These are phyloP conservation scores for Laspeyria flexula DNA, from an alignment of 2,888 invertebrate species.

Conservation along the genomic window DNA sequence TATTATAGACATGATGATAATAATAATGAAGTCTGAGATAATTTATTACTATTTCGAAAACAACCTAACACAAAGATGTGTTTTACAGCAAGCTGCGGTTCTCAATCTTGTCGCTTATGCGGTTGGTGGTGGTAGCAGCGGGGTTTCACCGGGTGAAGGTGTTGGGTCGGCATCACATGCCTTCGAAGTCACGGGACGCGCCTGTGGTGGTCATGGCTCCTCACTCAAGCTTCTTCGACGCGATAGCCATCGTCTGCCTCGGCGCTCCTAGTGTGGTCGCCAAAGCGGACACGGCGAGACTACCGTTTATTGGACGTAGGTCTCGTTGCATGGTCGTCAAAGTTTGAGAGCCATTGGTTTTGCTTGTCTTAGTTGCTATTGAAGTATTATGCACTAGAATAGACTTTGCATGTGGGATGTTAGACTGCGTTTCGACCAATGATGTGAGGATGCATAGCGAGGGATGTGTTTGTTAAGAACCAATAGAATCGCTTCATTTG, in stretches of 20 bases:
- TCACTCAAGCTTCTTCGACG: slow-evolving; percentile 96
- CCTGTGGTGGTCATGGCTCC: slow-evolving; percentile 95
- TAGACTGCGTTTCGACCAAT: too few relatives aligned
- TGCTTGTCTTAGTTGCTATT: slow-evolving; percentile 15
- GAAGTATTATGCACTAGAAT: too few relatives aligned
- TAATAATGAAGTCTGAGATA: too few relatives aligned
- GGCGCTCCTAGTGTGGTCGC: slow-evolving; percentile 96
- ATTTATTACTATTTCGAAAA: slow-evolving; percentile 17
- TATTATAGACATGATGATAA: too few relatives aligned
- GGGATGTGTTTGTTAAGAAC: too few relatives aligned
- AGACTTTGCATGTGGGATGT: too few relatives aligned
- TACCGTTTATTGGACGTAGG: slow-evolving; percentile 97
- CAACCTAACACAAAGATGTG: slow-evolving; percentile 40
- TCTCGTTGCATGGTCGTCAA: slow-evolving; percentile 31
- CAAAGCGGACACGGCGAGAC: slow-evolving; percentile 92
- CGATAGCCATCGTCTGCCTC: slow-evolving; percentile 92
- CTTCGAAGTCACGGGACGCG: slow-evolving; percentile 87
- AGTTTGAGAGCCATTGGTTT: slow-evolving; percentile 4
- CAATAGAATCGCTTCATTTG: too few relatives aligned
- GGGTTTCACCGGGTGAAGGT: slow-evolving; percentile 93
- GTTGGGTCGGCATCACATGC: slow-evolving; percentile 87
- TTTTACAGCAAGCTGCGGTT: slow-evolving; percentile 87
- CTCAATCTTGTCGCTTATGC: slow-evolving; percentile 89
- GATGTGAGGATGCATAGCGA: too few relatives aligned
- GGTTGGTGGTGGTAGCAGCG: slow-evolving; percentile 91